Evolutionary conservation across 2,113 vertebrate species (phyloP), one percentile per base, ranked within the genome.

Genomic region (Phyllopteryx taeniolatus): DNA sequence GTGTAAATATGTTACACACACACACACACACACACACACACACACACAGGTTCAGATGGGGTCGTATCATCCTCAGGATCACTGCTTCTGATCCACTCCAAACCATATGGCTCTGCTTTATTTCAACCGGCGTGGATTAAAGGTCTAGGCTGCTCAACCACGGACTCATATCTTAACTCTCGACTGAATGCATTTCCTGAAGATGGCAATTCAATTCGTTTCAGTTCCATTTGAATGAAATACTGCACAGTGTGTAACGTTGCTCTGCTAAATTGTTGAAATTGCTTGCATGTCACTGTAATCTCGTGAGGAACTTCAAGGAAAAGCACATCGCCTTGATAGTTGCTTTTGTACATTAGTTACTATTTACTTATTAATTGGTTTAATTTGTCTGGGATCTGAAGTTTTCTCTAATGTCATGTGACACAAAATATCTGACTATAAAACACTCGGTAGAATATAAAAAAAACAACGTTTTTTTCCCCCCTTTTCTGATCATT

Each of bases 71-170:
- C 79, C 82, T 75, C 84, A 66, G 80, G 84, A 89, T 89, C 83
- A 85, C 75, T 80, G 80, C 74, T 69, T 82, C 78, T 84, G 79
- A 91, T 88, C 81, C 82, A 82, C 73, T 73, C 79, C 70, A 72
- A 87, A 83, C 85, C 86, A 91, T 84, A 90, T 89, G 89, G 83
- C 79, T 75, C 67, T 33, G 66, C 73, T 74, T 76, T 77, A 82
- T 78, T 79, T 87, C 61, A 79, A 81, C 81, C 73, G 43, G 19
- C 77, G 75, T 75, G 76, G 84, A 85, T 79, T 83, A 84, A 74
- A 75, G 75, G 71, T 72, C 49, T 68, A 57, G 13, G 70, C 75
- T 67, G 47, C 46, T 8, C 4, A 5, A 33, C 39, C 66, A 11
- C n/a, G 0, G 47, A 6, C 19, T 5, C 39, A 6, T 2, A 65